Percentiles rank a stretch among this genome's conserved stretches.
Conservation (phyloP, 1,140 invertebrate genomes). For the Polyergus mexicanus region DNA sequence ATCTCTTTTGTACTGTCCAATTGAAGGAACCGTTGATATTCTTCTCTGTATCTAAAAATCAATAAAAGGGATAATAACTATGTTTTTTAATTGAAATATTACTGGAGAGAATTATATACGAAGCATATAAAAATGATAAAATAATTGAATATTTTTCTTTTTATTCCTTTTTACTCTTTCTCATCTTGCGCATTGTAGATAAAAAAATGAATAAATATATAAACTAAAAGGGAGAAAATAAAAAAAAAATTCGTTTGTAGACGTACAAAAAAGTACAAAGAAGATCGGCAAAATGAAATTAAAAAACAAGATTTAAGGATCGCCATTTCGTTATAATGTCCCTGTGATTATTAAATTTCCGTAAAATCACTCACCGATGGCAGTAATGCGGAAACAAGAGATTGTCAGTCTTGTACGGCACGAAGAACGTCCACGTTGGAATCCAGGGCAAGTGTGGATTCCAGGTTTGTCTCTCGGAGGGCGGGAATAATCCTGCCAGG, state of each 20-base stretch:
- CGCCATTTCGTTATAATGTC: neutral
- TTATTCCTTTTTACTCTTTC: neutral
- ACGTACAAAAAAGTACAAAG: neutral
- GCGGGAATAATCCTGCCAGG: slow-evolving; percentile 90
- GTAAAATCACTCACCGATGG: slow-evolving; percentile 77
- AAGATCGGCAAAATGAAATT: neutral
- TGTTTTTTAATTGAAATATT: neutral
- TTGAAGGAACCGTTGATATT: slow-evolving; percentile 71
- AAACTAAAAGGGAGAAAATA: slow-evolving; percentile 1
- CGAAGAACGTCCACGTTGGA: slow-evolving; percentile 83
- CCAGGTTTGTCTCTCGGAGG: slow-evolving; percentile 87
- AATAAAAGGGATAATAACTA: neutral
- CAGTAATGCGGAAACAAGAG: slow-evolving; percentile 82
- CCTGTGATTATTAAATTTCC: neutral
- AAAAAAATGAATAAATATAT: slow-evolving; percentile 3
- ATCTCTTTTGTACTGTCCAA: slow-evolving; percentile 67
- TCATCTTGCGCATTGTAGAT: neutral
- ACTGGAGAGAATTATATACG: neutral
- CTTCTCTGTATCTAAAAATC: slow-evolving; percentile 76
- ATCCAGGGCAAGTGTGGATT: slow-evolving; percentile 90
- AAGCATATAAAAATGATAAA: neutral
- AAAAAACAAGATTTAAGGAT: slow-evolving; percentile 8
- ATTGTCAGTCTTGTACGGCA: slow-evolving; percentile 75
- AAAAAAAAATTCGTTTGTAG: neutral
- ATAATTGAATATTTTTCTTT: neutral